Evolutionary conservation across 2,797 vertebrate species (phyloP), one percentile per base, ranked within the genome.

Genomic region (Chaetophractus vellerosus): DNA sequence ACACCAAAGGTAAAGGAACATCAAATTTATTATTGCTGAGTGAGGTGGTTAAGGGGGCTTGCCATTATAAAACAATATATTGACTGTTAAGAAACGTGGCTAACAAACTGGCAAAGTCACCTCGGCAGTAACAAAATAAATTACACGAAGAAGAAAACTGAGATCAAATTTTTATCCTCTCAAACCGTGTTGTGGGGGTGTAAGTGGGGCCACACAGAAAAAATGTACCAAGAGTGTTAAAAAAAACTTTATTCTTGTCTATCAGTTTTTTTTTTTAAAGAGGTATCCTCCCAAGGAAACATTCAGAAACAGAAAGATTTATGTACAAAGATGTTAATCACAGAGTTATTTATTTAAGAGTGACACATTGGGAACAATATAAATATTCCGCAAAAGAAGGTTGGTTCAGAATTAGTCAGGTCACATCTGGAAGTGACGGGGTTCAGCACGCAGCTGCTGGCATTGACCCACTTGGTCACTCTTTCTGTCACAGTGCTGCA

Each of bases 401-500:
- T 2, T 81, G 87, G 81, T 36, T 72, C n/a, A n/a, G 4, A 28
- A 69, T 81, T 88, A 74, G n/a, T 63, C 6, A 0, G 6, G 8
- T 36, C 31, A 19, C 1, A 0, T 61, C 55, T 69, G 14, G 50
- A 75, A 50, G 50, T 19, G 3, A 55, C 24, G 55, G 23, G 21
- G n/a, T 9, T 15, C 5, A 24, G 33, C 9, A 14, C 66, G 1
- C 3, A 1, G 15, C 24, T 36, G 55, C 61, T 6, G 26, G 48
- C 7, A 19, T 63, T 11, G 31, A 23, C 38, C 12, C 21, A 3
- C 8, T 6, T 9, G 26, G 48, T 50, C 8, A 21, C 31, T 36
- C 15, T 15, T 2, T 31, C 6, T 9, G 1, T 38, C 33, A 1
- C 0, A 0, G 57, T 1, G 64, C 61, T 31, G 0, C 57, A 48